phyloP scores from a whole-genome alignment of 2,888 invertebrate genomes.

The Dermolepida albohirtum region DNA sequence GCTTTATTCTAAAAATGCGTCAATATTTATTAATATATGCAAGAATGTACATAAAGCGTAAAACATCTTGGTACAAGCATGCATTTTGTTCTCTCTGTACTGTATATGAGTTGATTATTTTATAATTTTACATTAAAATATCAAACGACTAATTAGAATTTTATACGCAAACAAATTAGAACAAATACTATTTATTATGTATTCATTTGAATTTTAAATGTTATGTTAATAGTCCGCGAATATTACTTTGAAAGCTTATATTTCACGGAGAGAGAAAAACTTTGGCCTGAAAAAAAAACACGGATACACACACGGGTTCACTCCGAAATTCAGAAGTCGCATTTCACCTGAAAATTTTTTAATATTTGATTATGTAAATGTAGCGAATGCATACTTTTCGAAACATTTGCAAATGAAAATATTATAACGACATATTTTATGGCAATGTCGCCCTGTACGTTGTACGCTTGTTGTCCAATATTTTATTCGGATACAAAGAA shows the following conservation, averaged over 20 bases:
- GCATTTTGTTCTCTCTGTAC: not conserved
- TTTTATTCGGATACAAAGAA: conserved; percentile 40
- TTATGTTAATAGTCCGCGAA: conserved; percentile 39
- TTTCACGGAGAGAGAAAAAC: conserved; percentile 18
- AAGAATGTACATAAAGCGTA: too few relatives aligned
- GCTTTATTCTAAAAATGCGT: too few relatives aligned
- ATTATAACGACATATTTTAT: conserved; percentile 43
- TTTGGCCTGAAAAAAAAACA: conserved; percentile 22
- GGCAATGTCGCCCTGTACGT: conserved; percentile 1
- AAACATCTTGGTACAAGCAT: too few relatives aligned
- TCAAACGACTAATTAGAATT: conserved; percentile 38
- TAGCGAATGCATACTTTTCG: conserved; percentile 43
- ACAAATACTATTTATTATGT: conserved; percentile 34
- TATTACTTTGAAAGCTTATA: conserved; percentile 40
- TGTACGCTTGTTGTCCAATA: conserved; percentile 19
- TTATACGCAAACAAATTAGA: conserved; percentile 39
- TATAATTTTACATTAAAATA: conserved; percentile 34
- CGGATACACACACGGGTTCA: too few relatives aligned
- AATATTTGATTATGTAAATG: conserved; percentile 44
- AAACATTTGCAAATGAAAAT: conserved; percentile 40
- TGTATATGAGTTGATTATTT: conserved; percentile 7
- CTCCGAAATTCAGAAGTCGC: conserved; percentile 25
- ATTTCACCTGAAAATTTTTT: conserved; percentile 42
- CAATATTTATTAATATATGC: too few relatives aligned
- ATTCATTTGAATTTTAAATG: conserved; percentile 36